A percentile compares a stretch with the other conserved stretches of the same genome.
Evolutionary conservation across 2,888 invertebrate genomes (phyloP).

Genomic region (Oscheius sp.): DNA sequence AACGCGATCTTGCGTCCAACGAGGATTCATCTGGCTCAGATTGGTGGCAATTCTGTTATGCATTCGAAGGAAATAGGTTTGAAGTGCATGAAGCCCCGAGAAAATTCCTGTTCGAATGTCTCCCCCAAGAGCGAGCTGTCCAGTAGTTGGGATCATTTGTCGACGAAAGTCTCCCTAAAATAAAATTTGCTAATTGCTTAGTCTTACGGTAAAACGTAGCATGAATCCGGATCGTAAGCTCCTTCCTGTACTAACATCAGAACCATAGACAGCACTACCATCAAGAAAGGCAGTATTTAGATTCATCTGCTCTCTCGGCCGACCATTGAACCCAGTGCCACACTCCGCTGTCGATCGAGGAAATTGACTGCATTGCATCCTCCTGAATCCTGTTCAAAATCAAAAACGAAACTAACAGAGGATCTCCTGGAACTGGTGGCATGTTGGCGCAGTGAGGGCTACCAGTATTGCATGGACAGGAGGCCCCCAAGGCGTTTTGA

Average conservation of each 20-base stretch:
- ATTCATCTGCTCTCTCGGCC: constrained; percentile 86
- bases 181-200: neutral
- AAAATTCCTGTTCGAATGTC: constrained; percentile 65
- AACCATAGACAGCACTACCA: constrained; percentile 72
- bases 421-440: neutral
- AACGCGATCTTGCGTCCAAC: constrained; percentile 63
- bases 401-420: neutral
- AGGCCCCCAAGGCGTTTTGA: constrained; percentile 27
- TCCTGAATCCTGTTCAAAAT: neutral
- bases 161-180: neutral
- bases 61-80: constrained; percentile 82
- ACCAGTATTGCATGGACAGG: constrained; percentile 31
- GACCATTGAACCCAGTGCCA: constrained; percentile 87
- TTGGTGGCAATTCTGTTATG: constrained; percentile 78
- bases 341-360: constrained; percentile 89
- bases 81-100: constrained; percentile 74
- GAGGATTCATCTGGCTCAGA: constrained; percentile 67
- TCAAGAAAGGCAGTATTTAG: constrained; percentile 86
- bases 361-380: constrained; percentile 54
- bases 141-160: constrained; percentile 30
- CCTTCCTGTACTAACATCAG: constrained; percentile 50
- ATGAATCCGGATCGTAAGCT: constrained; percentile 41
- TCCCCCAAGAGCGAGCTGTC: constrained; percentile 45
- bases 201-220: neutral
- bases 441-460: constrained; percentile 25